phyloP scores from a whole-genome alignment of 2,797 vertebrate genomes.

The Dromococcyx pavoninus region DNA sequence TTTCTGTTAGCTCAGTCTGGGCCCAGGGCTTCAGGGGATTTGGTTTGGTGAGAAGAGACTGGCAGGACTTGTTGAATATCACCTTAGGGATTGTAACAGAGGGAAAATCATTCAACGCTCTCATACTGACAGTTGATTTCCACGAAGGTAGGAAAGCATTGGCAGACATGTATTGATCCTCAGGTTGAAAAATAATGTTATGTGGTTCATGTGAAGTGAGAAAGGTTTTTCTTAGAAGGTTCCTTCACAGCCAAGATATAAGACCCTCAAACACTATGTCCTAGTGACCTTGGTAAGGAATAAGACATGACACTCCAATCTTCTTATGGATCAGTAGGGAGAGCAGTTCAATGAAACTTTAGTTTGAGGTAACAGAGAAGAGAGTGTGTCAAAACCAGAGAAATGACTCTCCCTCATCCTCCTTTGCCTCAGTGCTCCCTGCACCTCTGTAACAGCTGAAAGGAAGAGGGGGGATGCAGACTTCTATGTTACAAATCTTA shows the following conservation, averaged over 20 bases:
- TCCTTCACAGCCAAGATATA: neutral
- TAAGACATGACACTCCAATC: neutral
- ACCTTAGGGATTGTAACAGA: neutral
- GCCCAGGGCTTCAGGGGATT: accelerated
- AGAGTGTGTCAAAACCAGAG: neutral
- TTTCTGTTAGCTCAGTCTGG: neutral
- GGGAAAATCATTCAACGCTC: neutral
- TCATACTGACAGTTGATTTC: neutral
- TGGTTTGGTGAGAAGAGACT: neutral
- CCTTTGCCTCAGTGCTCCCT: neutral
- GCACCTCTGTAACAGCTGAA: neutral
- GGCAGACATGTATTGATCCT: accelerated
- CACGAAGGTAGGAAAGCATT: neutral
- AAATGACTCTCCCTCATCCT: neutral
- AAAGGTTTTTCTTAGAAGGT: neutral
- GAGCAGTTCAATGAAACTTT: neutral
- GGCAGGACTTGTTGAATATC: neutral
- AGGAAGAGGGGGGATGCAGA: neutral
- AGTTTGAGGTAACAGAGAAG: neutral
- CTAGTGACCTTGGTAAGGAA: neutral
- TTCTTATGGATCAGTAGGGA: neutral
- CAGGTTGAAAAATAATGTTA: neutral
- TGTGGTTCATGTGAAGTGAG: accelerated
- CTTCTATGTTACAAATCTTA: neutral
- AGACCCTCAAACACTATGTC: neutral